These are phyloP conservation scores for Phoebastria nigripes DNA, from an alignment of 2,797 vertebrate genomes.

Conservation along the genomic window DNA sequence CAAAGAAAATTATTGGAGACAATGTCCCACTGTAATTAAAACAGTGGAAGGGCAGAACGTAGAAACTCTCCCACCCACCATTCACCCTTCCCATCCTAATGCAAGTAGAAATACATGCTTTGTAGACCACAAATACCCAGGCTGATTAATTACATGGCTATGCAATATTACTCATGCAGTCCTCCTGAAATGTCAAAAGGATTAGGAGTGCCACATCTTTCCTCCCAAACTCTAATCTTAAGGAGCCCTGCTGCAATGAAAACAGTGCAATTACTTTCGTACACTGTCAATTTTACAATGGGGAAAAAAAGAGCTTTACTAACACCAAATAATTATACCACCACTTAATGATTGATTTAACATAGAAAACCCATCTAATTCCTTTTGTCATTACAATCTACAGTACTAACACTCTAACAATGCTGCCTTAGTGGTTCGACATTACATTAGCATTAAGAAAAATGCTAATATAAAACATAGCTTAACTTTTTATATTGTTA, in stretches of 20 bases:
- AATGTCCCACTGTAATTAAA: conserved; percentile 69
- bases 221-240: conserved; percentile 68
- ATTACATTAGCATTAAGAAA: conserved; percentile 70
- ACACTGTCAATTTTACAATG: conserved; percentile 73
- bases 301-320: conserved; percentile 65
- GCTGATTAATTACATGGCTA: conserved; percentile 70
- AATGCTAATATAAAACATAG: conserved; percentile 65
- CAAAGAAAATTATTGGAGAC: conserved; percentile 65
- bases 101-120: conserved; percentile 57
- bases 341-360: conserved; percentile 77
- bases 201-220: conserved; percentile 72
- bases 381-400: conserved; percentile 74
- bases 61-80: conserved; percentile 58
- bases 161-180: conserved; percentile 74
- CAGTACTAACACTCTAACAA: conserved; percentile 69
- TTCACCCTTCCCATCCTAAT: conserved; percentile 56
- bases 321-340: conserved; percentile 77
- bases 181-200: conserved; percentile 74
- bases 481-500: conserved; percentile 69
- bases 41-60: conserved; percentile 27
- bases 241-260: conserved; percentile 70
- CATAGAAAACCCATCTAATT: conserved; percentile 75
- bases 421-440: conserved; percentile 51
- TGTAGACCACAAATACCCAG: conserved; percentile 60
- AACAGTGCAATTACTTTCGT: conserved; percentile 72